These are phyloP conservation scores for Camelus bactrianus DNA, from an alignment of 2,113 vertebrate species.

Conservation along the genomic window DNA sequence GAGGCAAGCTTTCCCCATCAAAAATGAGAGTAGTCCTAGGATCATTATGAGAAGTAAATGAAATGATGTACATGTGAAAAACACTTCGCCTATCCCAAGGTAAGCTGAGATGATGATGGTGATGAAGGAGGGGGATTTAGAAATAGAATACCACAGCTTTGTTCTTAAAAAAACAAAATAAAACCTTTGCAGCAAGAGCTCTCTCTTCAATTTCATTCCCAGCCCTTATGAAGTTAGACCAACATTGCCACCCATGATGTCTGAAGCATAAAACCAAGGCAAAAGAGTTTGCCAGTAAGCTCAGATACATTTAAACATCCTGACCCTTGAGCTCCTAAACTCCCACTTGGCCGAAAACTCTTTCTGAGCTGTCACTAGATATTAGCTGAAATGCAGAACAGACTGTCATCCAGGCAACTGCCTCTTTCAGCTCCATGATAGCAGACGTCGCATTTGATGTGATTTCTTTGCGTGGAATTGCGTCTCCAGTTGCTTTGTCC, in stretches of 20 bases:
- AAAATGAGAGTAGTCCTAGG: background rate
- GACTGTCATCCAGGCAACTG: background rate
- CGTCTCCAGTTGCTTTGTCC: constrained; percentile 11
- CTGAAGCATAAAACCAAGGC: background rate
- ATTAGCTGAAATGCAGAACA: background rate
- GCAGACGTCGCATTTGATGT: background rate
- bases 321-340: background rate
- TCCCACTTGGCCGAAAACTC: background rate
- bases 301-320: background rate
- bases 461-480: background rate
- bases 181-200: too few species aligned
- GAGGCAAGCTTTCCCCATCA: background rate
- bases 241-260: background rate
- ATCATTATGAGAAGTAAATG: background rate
- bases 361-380: background rate
- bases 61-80: background rate
- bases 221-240: background rate
- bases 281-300: background rate
- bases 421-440: background rate
- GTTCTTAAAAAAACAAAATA: background rate
- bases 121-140: background rate
- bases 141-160: background rate
- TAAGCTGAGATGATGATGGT: background rate
- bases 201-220: background rate
- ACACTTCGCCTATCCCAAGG: background rate